Base-by-base conservation (phyloP, 2,113 vertebrate genomes). In the Coreoperca whiteheadi region DNA sequence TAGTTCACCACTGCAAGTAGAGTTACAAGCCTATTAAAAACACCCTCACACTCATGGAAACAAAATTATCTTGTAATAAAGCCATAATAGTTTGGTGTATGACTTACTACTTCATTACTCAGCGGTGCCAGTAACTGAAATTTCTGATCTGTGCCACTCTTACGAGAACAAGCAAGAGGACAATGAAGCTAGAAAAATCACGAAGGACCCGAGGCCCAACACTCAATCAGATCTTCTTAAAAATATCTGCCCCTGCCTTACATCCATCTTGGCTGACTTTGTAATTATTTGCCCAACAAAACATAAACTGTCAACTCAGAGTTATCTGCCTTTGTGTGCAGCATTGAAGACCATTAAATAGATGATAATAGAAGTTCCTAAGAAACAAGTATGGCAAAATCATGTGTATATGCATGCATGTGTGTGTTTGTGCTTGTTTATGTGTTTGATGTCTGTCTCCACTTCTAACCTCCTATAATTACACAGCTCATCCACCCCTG, bases 21-120 rank as follows among this genome's bases (percentile, higher is more conserved):
- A 80, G 50, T 86, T 81, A 87, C 81, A 91, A 80, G 70, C 10
- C 39, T 28, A 51, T 75, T 70, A 82, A 79, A 77, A 80, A 82
- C 64, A 77, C 32, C 53, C 51, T 41, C 73, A 34, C 20, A 68
- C 56, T 64, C 61, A 65, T 72, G 73, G 71, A 88, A 73, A 77
- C 34, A 72, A 60, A 84, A 65, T 48, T 0, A 39, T 66, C 34
- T 46, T 43, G n/a, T 63, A 74, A 83, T 37, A 15, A 53, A 68
- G 51, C 48, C 69, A 82, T 65, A 84, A 64, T 7, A 73, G 1
- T 67, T 81, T 18, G 18, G 4, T n/a, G 23, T 21, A 23, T 51
- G 43, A 77, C 76, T 71, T 83, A 12, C 0, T 50, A 25, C 43
- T 53, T 54, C 56, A 70, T 84, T 73, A 57, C 78, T 79, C 76